Base-by-base conservation (phyloP, 2,797 vertebrate genomes). In the Falco concolor region DNA sequence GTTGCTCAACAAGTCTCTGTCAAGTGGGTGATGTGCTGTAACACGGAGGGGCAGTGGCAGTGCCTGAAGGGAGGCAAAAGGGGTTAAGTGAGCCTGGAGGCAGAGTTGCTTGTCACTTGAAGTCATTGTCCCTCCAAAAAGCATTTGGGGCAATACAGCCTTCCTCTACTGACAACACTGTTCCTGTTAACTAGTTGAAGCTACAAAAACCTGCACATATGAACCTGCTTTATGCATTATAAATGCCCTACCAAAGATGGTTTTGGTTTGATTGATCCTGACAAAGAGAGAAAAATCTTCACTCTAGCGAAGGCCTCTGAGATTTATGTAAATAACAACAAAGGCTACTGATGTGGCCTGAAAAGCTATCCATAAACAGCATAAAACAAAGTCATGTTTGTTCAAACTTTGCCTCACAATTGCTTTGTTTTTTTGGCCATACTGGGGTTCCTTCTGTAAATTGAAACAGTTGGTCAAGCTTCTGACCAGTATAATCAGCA, bases 361-460 rank as follows among this genome's bases (percentile, higher is more conserved):
- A 79, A 84, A 84, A 91, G 56, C 60, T 90, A 15, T 70, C 60
- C 6, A 13, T 96, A 92, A 94, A 93, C 45, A 96, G 54, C 34
- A 50, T 67, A 76, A 95, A 84, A 88, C 67, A 94, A 90, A 95
- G 81, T 92, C 42, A 6, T 70, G 61, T 91, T 95, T 96, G 88
- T 93, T 96, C 67, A 77, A 34, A 56, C 38, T 87, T 85, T 19
- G 36, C 78, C 53, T 93, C 64, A 40, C 40, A 77, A 50, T 84
- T 87, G 49, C 40, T 74, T 32, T 85, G 53, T 38, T 0, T 27
- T 88, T 94, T 95, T 77, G 28, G 22, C 53, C 52, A 45, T 59
- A 23, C 25, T 78, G 56, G 57, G 78, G 61, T 90, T 95, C 11
- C 30, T 83, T 91, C 70, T 89, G 30, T 75, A 85, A 85, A 78